A percentile compares a stretch with the other conserved stretches of the same genome.
phyloP scores from a whole-genome alignment of 2,797 vertebrate genomes.

The Sarcoramphus papa region DNA sequence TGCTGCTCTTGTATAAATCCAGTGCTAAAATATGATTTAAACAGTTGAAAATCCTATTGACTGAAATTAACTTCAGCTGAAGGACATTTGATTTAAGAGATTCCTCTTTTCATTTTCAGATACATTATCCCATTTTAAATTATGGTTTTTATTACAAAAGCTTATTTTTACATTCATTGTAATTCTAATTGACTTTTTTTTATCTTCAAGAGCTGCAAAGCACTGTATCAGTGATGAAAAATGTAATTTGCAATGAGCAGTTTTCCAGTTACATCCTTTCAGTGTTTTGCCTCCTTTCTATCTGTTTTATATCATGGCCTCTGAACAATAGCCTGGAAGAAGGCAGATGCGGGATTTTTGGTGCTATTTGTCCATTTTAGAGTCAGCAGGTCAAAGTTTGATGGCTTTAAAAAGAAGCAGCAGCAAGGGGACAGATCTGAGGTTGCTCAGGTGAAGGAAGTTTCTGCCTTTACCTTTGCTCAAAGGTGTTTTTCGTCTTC shows the following conservation, averaged over 20 bases:
- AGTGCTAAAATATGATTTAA: slow-evolving; percentile 57
- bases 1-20: slow-evolving; percentile 35
- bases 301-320: not conserved
- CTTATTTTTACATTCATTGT: slow-evolving; percentile 64
- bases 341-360: not conserved
- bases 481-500: not conserved
- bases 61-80: slow-evolving; percentile 67
- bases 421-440: not conserved
- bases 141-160: slow-evolving; percentile 60
- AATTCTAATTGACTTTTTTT: slow-evolving; percentile 64
- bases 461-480: slow-evolving; percentile 33
- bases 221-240: slow-evolving; percentile 58
- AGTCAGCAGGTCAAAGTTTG: slow-evolving; percentile 32
- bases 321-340: not conserved
- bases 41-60: slow-evolving; percentile 58
- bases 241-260: slow-evolving; percentile 52
- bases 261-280: slow-evolving; percentile 39
- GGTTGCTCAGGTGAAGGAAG: slow-evolving; percentile 31
- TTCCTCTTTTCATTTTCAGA: slow-evolving; percentile 59
- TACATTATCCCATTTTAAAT: slow-evolving; percentile 66
- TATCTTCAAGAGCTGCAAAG: slow-evolving; percentile 51
- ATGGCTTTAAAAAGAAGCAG: slow-evolving; percentile 25
- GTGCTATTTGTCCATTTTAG: slow-evolving; percentile 22
- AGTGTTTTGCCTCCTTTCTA: slow-evolving; percentile 28
- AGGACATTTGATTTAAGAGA: slow-evolving; percentile 68